Evolutionary conservation across 2,888 invertebrate genomes (phyloP).

Genomic region (Blastobasis lacticolella): DNA sequence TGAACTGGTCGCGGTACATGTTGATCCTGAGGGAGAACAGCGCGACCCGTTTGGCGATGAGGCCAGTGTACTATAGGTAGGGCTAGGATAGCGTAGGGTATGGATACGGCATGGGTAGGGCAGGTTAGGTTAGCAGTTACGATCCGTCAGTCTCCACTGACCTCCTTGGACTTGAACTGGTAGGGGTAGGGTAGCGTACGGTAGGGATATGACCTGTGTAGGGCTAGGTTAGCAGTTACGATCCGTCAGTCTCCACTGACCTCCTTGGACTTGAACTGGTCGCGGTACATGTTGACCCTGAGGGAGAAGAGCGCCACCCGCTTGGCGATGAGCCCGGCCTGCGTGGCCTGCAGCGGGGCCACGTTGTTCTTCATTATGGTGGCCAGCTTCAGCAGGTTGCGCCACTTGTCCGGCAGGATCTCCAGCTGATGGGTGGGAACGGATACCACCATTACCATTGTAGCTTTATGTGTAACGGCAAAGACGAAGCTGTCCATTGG

Average conservation of each 20-base stretch:
- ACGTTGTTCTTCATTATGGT: constrained; percentile 89
- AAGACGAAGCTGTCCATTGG: too few species aligned
- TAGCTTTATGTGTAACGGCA: too few species aligned
- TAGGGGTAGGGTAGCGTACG: constrained; percentile 89
- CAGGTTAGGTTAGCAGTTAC: too few species aligned
- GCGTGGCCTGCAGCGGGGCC: constrained; percentile 90
- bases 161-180: constrained; percentile 76
- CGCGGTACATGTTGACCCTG: constrained; percentile 83
- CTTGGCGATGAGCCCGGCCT: constrained; percentile 90
- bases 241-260: too few species aligned
- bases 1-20: constrained; percentile 85
- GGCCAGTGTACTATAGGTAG: too few species aligned
- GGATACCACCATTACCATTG: too few species aligned
- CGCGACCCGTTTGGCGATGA: constrained; percentile 86
- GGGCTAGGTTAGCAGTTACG: too few species aligned
- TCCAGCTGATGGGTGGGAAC: constrained; percentile 74
- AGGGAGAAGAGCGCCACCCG: constrained; percentile 87
- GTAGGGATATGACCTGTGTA: too few species aligned
- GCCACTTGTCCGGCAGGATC: constrained; percentile 92
- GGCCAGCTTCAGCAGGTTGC: constrained; percentile 86
- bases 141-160: too few species aligned
- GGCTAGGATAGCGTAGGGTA: too few species aligned
- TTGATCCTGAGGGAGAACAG: constrained; percentile 86
- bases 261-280: constrained; percentile 78
- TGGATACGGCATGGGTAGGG: too few species aligned